A percentile compares a stretch with the other conserved stretches of the same genome.
Conservation (phyloP, 2,797 vertebrate species). For the Acridotheres tristis region DNA sequence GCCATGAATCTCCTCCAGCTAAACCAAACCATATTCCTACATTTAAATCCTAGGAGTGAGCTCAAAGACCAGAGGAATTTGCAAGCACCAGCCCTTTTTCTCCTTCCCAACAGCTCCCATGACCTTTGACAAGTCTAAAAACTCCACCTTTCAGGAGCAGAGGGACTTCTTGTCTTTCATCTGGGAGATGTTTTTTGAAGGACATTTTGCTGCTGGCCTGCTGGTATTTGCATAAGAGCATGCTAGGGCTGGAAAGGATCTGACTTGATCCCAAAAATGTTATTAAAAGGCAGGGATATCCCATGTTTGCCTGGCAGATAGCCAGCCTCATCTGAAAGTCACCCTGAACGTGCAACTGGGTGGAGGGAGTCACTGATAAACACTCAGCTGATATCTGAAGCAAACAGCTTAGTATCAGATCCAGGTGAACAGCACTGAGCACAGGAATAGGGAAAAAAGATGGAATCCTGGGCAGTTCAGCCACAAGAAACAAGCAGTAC, state of each 20-base stretch:
- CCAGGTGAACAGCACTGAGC: neutral
- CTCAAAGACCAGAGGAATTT: conserved; percentile 47
- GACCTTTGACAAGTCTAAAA: neutral
- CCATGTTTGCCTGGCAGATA: neutral
- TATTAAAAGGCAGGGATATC: neutral
- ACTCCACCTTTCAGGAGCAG: neutral
- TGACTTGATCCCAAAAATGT: neutral
- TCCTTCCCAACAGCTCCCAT: neutral
- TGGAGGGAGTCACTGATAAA: neutral
- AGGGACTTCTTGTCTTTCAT: neutral
- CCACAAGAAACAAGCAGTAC: neutral
- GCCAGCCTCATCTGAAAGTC: neutral
- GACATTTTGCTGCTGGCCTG: neutral
- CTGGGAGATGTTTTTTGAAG: neutral
- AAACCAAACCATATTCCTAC: conserved; percentile 52
- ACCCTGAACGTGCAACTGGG: neutral
- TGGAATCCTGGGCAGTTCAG: neutral
- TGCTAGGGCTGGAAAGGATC: neutral
- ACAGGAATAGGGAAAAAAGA: fast-evolving
- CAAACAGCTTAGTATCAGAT: neutral
- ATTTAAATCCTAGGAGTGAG: neutral
- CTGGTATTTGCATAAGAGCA: neutral
- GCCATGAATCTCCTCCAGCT: conserved; percentile 51
- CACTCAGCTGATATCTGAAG: fast-evolving
- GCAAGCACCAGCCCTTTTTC: neutral